Base-by-base conservation (phyloP, 2,888 invertebrate genomes). In the Diploptera punctata region DNA sequence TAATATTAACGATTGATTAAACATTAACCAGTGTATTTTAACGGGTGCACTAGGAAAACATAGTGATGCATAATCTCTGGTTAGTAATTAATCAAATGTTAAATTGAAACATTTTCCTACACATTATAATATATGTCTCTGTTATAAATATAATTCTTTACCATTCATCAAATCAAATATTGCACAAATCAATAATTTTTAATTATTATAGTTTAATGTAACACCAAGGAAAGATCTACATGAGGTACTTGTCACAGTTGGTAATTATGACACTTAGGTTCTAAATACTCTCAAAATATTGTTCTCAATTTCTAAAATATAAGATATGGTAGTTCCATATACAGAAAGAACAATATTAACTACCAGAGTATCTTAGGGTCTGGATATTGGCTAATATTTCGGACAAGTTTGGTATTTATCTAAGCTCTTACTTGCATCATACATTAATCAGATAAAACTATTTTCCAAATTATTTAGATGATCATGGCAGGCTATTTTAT, bases 111-210 rank as follows among this genome's bases (percentile, higher is more conserved):
- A 57, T 62, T 65, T 57, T 13, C 18, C 57, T 57, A 57, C 18
- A 61, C 47, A 65, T 71, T 44, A 52, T 44, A 16, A 43, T 57
- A 57, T 24, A 57, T 29, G 57, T 57, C 57, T 57, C 57, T 57
- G 57, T 70, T 61, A 61, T 43, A 61, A 60, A 70, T 49, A 57
- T 61, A 70, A 60, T 69, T 70, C 44, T 47, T 57, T 61, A 70
- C 44, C 24, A 21, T 21, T 43, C 21, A 61, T 10, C 38, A 44
- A 24, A 61, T 38, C 60, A 60, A 44, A 61, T 70, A 61, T 61
- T 57, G 60, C 70, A 61, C 57, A 21, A n/a, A 43, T 60, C n/a
- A 9, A n/a, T n/a, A n/a, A 19, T 44, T 19, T 24, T 19, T 21
- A 52, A 31, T 18, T 61, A 13, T 29, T n/a, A n/a, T n/a, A n/a